Evolutionary conservation across 2,797 vertebrate genomes (phyloP).

Genomic region (Betta splendens): DNA sequence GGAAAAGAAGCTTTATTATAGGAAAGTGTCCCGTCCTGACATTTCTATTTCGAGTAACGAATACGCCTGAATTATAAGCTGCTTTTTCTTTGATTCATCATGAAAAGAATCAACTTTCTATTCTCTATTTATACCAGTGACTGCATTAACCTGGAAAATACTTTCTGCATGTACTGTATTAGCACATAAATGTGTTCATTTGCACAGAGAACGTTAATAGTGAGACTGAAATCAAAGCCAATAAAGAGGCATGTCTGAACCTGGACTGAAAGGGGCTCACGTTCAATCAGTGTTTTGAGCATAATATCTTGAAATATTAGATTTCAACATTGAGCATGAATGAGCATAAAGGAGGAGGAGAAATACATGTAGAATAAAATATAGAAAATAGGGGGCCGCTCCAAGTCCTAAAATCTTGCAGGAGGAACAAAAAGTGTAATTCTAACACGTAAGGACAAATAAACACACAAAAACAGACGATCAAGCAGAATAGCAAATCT

Average conservation of each 20-base stretch:
- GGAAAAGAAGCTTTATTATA: neutral
- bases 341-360: conserved; percentile 15
- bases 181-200: neutral
- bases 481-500: conserved; percentile 21
- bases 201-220: neutral
- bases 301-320: neutral
- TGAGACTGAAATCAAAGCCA: neutral
- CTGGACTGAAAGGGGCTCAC: too few species aligned
- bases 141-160: neutral
- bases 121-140: neutral
- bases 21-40: neutral
- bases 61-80: neutral
- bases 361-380: conserved; percentile 11
- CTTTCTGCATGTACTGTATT: neutral
- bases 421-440: conserved; percentile 7
- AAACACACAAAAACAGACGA: conserved; percentile 11
- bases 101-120: neutral
- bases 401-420: conserved; percentile 11
- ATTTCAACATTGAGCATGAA: too few species aligned
- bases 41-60: neutral
- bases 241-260: neutral
- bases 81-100: neutral
- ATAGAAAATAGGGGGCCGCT: too few species aligned
- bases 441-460: conserved; percentile 11
- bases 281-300: too few species aligned